Conservation (phyloP, 2,888 invertebrate genomes). For the Polyommatus icarus region DNA sequence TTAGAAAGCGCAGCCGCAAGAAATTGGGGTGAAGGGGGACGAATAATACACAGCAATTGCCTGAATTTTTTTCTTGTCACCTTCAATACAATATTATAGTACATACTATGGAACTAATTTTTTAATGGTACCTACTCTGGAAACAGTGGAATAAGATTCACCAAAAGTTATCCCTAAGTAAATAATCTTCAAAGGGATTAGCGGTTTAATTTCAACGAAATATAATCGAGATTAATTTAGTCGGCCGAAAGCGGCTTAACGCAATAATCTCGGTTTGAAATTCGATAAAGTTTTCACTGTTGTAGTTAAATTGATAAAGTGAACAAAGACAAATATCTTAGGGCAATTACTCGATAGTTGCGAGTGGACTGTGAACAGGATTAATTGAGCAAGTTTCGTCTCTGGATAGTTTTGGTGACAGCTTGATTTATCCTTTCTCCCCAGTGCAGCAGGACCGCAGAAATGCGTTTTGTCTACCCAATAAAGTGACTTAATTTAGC, state of each 20-base stretch:
- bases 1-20: neutral
- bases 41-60: too few species aligned
- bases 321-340: slow-evolving; percentile 25
- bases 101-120: neutral
- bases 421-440: slow-evolving; percentile 20
- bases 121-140: neutral
- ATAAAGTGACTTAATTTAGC: too few species aligned
- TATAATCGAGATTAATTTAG: neutral
- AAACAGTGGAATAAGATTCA: neutral
- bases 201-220: neutral
- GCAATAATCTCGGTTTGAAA: slow-evolving; percentile 3
- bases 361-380: slow-evolving; percentile 25
- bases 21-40: neutral
- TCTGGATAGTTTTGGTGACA: slow-evolving; percentile 32
- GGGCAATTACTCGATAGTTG: slow-evolving; percentile 28
- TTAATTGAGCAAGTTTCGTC: slow-evolving; percentile 36
- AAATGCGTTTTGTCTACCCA: neutral
- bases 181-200: neutral
- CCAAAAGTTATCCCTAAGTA: neutral
- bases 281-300: slow-evolving; percentile 19
- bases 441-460: neutral
- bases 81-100: neutral
- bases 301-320: slow-evolving; percentile 6
- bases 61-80: neutral
- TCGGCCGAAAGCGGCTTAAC: neutral